Conservation (phyloP, 2,113 vertebrate genomes). For the Zosterops hypoxanthus region DNA sequence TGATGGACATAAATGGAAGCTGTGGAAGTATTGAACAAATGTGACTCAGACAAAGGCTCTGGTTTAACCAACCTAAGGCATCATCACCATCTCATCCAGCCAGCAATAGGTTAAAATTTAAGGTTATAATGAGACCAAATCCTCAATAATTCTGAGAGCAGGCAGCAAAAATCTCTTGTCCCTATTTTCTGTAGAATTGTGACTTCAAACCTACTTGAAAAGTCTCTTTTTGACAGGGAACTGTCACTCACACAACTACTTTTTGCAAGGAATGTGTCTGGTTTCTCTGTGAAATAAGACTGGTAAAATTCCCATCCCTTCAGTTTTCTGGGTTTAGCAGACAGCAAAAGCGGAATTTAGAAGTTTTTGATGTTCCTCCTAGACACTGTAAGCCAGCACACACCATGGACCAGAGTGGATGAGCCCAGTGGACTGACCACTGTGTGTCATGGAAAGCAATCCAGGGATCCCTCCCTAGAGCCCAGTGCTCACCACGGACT, state of each 20-base stretch:
- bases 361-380: neutral
- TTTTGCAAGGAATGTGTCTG: neutral
- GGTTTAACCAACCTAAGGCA: neutral
- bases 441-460: neutral
- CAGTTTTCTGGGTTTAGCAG: neutral
- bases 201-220: neutral
- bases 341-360: neutral
- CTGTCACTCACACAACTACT: neutral
- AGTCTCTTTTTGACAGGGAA: neutral
- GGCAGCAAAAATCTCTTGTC: neutral
- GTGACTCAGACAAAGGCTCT: neutral
- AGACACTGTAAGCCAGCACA: neutral
- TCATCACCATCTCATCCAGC: neutral
- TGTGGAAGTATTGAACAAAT: neutral
- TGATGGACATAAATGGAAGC: neutral
- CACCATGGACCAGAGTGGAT: neutral
- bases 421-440: rapidly evolving
- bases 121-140: neutral
- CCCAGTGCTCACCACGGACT: neutral
- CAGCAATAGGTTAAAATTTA: neutral
- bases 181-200: neutral
- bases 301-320: neutral
- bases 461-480: neutral
- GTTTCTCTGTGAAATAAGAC: neutral
- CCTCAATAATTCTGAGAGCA: neutral